Evolutionary conservation across 2,113 vertebrate species (phyloP).

Genomic region (Odobenus rosmarus): DNA sequence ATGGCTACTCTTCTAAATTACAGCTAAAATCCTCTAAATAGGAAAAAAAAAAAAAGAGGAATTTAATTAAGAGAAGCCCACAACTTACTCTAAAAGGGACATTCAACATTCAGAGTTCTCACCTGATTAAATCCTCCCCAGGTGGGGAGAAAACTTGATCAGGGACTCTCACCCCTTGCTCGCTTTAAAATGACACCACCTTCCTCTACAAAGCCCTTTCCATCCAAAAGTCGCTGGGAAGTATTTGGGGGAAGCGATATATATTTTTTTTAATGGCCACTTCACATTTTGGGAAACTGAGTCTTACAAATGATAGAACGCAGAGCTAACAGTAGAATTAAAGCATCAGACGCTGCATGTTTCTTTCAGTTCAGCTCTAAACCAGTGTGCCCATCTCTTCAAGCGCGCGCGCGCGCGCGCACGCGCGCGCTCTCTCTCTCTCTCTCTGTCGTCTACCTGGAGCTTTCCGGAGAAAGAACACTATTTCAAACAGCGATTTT

Average conservation of each 20-base stretch:
- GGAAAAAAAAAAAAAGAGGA: not conserved
- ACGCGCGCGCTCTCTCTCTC: too few relatives aligned
- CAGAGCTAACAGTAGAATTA: not conserved
- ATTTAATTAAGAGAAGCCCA: not conserved
- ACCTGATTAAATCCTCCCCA: not conserved
- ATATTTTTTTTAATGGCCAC: not conserved
- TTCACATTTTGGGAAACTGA: not conserved
- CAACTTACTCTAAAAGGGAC: not conserved
- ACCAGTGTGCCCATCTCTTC: too few relatives aligned
- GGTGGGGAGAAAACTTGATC: rapidly evolving
- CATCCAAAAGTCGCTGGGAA: not conserved
- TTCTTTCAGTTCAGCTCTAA: not conserved
- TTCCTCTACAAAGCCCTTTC: not conserved
- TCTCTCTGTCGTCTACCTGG: not conserved
- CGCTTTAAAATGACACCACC: rapidly evolving
- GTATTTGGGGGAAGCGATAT: not conserved
- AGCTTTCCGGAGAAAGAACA: not conserved
- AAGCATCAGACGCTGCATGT: not conserved
- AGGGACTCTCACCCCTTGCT: not conserved
- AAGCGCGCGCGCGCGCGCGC: too few relatives aligned
- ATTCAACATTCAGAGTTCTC: not conserved
- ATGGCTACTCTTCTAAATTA: too few relatives aligned
- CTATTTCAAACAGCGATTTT: not conserved
- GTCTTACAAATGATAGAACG: not conserved
- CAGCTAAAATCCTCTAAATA: not conserved